Evolutionary conservation across 2,113 vertebrate species (phyloP).

Genomic region (Grantiella picta): DNA sequence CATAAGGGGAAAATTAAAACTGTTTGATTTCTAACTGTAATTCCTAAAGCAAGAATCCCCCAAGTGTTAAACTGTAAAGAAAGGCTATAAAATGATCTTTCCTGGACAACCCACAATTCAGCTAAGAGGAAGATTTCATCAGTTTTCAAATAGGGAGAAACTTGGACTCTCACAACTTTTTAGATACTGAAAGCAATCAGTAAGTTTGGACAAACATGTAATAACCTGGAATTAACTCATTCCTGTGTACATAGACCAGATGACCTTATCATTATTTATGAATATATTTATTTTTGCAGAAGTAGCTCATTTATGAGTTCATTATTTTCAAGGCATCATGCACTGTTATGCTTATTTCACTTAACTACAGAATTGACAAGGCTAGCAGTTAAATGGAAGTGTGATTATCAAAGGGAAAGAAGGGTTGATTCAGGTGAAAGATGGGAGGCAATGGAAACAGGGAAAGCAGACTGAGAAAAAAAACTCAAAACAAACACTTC

Average conservation of each 20-base stretch:
- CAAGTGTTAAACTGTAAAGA: background rate
- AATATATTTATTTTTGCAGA: background rate
- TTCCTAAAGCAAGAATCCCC: background rate
- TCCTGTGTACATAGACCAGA: background rate
- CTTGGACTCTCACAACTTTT: background rate
- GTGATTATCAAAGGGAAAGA: background rate
- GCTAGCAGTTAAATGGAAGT: background rate
- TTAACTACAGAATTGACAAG: background rate
- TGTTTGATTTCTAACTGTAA: background rate
- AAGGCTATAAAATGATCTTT: background rate
- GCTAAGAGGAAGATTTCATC: background rate
- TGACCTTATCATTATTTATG: background rate
- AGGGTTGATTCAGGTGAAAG: background rate
- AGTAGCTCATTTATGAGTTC: background rate
- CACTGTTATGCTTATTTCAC: background rate
- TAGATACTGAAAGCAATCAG: background rate
- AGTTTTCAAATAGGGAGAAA: background rate
- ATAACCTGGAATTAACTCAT: background rate
- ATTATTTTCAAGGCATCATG: background rate
- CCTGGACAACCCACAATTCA: background rate
- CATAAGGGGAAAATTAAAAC: background rate
- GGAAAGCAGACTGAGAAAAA: background rate
- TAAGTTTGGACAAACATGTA: background rate
- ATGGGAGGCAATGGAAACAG: background rate
- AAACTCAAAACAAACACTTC: background rate